These are phyloP conservation scores for Fratercula arctica DNA, from an alignment of 2,797 vertebrate species.

Conservation along the genomic window DNA sequence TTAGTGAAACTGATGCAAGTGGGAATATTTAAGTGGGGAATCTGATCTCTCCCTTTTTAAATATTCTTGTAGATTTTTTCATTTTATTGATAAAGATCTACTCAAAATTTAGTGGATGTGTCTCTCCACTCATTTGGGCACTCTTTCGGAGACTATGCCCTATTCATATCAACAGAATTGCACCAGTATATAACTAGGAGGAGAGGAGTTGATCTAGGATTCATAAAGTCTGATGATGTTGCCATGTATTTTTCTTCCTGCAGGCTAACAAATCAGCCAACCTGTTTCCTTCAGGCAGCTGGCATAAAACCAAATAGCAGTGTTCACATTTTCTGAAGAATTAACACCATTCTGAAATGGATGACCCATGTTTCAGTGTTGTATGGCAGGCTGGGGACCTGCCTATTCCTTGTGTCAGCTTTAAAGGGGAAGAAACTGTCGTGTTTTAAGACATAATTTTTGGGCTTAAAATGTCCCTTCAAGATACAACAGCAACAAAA, in stretches of 20 bases:
- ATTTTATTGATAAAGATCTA: background rate
- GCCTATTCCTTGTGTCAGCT: background rate
- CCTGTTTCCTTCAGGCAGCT: background rate
- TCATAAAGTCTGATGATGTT: background rate
- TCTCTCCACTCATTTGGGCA: background rate
- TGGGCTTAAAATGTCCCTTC: background rate
- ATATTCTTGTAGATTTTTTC: background rate
- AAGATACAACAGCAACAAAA: conserved; percentile 5
- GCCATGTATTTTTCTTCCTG: background rate
- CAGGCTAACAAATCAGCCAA: background rate
- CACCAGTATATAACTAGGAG: background rate
- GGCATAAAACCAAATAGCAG: background rate
- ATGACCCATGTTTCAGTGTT: background rate
- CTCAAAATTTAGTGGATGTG: background rate
- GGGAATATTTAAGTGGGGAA: background rate
- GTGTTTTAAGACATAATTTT: background rate
- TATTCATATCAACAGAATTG: background rate
- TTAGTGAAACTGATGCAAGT: background rate
- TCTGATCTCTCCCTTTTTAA: background rate
- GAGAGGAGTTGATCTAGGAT: background rate
- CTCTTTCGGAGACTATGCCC: background rate
- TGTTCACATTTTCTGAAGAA: background rate
- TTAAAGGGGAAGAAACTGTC: background rate
- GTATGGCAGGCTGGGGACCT: background rate
- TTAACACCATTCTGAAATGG: background rate